Base-by-base conservation (phyloP, 2,797 vertebrate species). In the Pipistrellus kuhlii region DNA sequence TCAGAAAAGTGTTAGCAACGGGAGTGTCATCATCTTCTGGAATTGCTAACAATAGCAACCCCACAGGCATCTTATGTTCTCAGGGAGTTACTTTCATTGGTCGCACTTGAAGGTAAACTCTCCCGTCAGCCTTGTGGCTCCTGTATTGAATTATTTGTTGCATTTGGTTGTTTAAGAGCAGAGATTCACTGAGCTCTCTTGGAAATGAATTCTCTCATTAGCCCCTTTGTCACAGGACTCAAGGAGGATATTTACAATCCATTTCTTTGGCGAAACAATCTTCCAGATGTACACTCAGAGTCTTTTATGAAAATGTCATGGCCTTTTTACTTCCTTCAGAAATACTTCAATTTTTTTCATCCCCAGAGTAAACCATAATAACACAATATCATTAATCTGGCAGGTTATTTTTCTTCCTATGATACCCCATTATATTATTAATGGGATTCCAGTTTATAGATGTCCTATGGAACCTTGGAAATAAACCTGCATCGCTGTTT, bases 1-100 rank as follows among this genome's bases (percentile, higher is more conserved):
- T 95, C 72, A 62, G 95, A 94, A 91, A 96, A 68, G 46, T 68
- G 30, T 80, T 96, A 90, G 94, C 85, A 92, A 91, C 92, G 94
- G 62, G 6, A 80, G 44, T 72, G n/a, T 94, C 86, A 38, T 85
- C 86, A 72, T 93, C 94, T 95, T 90, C 87, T 93, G 95, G 69
- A 93, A 95, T 81, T 94, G 76, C 51, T 78, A 86, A 82, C 68
- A 94, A 2, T 55, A 92, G 27, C 78, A 68, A 77, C 59, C 30
- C n/a, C 53, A 32, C 62, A 76, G 80, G 53, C 62, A 85, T 88
- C 91, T 91, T 91, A 80, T 57, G 6, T 87, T 32, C 41, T 32
- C 72, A 64, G 88, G 51, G 27, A 82, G 44, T 88, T 90, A 48
- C 51, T 91, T 83, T 72, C 51, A 57, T 78, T 78, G 69, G 38